Percentiles rank a stretch among this genome's conserved stretches.
These are phyloP conservation scores for Trichonephila clavata DNA, from an alignment of 1,140 invertebrate species.

Conservation along the genomic window DNA sequence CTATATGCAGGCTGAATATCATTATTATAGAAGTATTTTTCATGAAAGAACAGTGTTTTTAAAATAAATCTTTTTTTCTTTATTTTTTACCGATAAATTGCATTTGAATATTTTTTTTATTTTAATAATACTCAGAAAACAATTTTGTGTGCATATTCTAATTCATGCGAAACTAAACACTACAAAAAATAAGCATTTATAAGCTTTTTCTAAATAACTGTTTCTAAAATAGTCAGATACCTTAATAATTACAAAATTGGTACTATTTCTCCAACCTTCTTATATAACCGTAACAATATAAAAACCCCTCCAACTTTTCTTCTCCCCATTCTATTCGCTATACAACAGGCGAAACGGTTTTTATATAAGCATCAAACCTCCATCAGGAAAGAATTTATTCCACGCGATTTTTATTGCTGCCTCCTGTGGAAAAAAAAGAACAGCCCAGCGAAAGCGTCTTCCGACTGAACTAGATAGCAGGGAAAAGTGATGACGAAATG, in stretches of 20 bases:
- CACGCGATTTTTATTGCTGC: conserved; percentile 17
- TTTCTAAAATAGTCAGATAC: no score
- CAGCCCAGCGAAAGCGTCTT: neutral
- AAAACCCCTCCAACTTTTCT: neutral
- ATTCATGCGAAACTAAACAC: no score
- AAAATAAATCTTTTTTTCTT: no score
- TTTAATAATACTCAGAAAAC: no score
- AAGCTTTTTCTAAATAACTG: no score
- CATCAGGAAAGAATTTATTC: conserved; percentile 50
- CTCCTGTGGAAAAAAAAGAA: neutral
- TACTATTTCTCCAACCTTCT: neutral
- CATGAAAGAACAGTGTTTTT: no score
- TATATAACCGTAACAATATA: neutral
- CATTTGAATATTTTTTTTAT: no score
- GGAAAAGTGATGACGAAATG: conserved; percentile 47
- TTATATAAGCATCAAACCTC: conserved; percentile 39
- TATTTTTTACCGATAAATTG: no score
- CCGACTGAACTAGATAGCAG: neutral
- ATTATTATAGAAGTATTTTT: no score
- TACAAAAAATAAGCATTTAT: no score
- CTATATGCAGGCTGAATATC: no score
- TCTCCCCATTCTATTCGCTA: neutral
- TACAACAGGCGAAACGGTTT: neutral
- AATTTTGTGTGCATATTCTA: no score
- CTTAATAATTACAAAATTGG: neutral